phyloP scores from a whole-genome alignment of 2,888 invertebrate genomes.

The Periphyllus acericola region DNA sequence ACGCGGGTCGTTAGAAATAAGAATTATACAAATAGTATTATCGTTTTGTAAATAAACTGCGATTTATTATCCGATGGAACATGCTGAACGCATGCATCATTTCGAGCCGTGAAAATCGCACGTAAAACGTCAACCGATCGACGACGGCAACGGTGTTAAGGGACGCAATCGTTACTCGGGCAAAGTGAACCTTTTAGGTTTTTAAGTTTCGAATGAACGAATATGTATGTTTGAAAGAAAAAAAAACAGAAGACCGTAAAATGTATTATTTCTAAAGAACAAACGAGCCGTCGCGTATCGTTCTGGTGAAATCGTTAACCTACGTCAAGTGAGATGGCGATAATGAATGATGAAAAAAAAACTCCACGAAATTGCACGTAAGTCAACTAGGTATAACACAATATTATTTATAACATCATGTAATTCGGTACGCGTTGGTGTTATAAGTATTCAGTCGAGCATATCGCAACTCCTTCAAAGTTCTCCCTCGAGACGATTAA shows the following conservation, averaged over 20 bases:
- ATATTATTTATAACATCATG: neutral
- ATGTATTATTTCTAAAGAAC: neutral
- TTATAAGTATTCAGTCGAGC: neutral
- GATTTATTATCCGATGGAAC: neutral
- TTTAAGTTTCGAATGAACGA: neutral
- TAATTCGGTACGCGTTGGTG: neutral
- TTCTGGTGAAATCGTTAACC: too few relatives aligned
- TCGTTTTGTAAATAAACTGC: constrained; percentile 12
- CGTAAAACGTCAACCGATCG: constrained; percentile 17
- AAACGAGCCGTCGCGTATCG: neutral
- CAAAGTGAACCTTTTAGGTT: neutral
- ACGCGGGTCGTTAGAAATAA: neutral
- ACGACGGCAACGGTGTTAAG: neutral
- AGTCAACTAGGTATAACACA: neutral
- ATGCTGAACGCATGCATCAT: neutral
- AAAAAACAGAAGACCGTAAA: neutral
- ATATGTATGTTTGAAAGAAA: neutral
- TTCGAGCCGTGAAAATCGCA: constrained; percentile 13
- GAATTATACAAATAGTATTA: neutral
- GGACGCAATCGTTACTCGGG: neutral
- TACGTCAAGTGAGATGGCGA: too few relatives aligned
- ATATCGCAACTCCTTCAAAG: too few relatives aligned
- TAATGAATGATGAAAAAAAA: neutral
- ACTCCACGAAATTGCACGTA: neutral
- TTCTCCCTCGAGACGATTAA: too few relatives aligned